Evolutionary conservation across 2,113 vertebrate species (phyloP), one percentile per base, ranked within the genome.

Genomic region (Odobenus rosmarus): DNA sequence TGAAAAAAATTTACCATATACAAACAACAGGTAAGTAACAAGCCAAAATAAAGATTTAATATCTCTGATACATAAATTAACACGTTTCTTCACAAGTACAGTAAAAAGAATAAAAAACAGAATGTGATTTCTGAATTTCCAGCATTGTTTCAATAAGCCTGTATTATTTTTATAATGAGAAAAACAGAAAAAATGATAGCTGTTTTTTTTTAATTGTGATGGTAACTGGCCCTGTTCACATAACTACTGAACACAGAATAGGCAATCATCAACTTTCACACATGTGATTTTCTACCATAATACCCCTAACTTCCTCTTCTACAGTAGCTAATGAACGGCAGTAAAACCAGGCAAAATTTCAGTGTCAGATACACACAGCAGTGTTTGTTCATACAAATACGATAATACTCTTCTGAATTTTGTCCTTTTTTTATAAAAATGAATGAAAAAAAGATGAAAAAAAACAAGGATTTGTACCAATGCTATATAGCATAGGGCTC

Each of bases 11-110:
- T 18, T 64, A 72, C 28, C 61, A 90, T 26, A 83, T 46, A 49
- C 59, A 92, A 97, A 95, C 16, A 86, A 42, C 4, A 67, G 1
- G 9, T 62, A 62, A 90, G 46, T 86, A 31, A 64, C 39, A 95
- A 88, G 91, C 64, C 33, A 69, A 28, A 95, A 79, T 21, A 95
- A 69, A 97, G 15, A 95, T 33, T 96, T 93, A 97, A 28, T 61
- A 91, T 67, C 36, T 88, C 59, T 79, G 10, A 93, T 72, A 90
- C 31, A 64, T 69, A 88, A 88, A 93, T 94, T 94, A 87, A 85
- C 49, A 7, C 21, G 7, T 51, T 67, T 79, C 67, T 92, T 96
- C 86, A 90, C 3, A 93, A 88, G 28, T 46, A 91, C 0, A 90
- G 53, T 88, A 51, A 64, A 88, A 92, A 86, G 74, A 92, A 87